Evolutionary conservation across 2,797 vertebrate genomes (phyloP), one percentile per base, ranked within the genome.

Genomic region (Notoglanidium macrostoma): DNA sequence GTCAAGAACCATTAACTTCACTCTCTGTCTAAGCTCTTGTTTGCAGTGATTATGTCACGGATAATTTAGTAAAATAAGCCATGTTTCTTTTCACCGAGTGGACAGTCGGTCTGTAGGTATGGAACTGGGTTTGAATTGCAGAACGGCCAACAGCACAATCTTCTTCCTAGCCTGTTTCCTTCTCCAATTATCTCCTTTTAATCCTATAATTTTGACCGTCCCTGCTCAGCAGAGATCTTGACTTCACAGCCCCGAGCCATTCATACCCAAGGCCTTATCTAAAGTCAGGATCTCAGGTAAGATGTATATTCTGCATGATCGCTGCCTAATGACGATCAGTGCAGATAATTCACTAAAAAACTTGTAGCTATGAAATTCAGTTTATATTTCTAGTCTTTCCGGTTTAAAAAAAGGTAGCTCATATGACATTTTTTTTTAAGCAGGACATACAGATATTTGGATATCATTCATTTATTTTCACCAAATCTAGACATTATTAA

Each of bases 231-330:
- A 65, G 85, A 88, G 88, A 81, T 65, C 67, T 79, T 57, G 88
- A 73, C 83, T 77, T 88, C 29, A 70, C 26, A 1, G 74, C 90
- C 83, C 83, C 26, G 10, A 57, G 86, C 44, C 83, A 44, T 55
- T 51, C 29, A 23, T 55, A 46, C 70, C 6, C 57, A 70, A 78
- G 49, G 23, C 8, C 61, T 89, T 85, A 85, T 88, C 87, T 88
- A 44, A 86, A 85, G 65, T 78, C 59, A n/a, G 14, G 4, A 57
- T 89, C 84, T 86, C n/a, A 68, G 74, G 57, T 74, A 49, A 63
- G 84, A 84, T 87, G 85, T 82, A 73, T 88, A 87, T 89, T 89
- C 73, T 46, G 76, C 21, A 67, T n/a, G 80, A 12, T 17, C 15
- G 2, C 79, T 46, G 59, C 72, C 49, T 73, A n/a, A 29, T 82